Evolutionary conservation across 2,888 invertebrate species (phyloP).

Genomic region (Hofmannophila pseudospretella): DNA sequence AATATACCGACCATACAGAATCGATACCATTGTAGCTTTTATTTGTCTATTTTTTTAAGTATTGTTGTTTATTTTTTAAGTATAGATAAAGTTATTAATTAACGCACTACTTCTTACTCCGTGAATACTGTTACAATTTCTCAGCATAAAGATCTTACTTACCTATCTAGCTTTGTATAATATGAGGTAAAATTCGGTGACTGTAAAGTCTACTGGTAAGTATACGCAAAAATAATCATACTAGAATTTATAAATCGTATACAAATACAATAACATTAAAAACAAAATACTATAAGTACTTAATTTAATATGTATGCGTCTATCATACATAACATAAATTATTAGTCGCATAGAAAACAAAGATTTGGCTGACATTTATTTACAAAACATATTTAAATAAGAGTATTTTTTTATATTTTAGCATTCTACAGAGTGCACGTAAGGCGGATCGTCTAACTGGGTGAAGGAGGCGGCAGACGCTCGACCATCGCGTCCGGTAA

Average conservation of each 20-base stretch:
- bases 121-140: too few relatives aligned
- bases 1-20: too few relatives aligned
- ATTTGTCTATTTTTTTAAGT: too few relatives aligned
- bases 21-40: too few relatives aligned
- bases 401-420: conserved; percentile 19
- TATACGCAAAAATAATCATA: conserved; percentile 1
- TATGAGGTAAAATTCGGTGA: conserved; percentile 47
- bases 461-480: conserved; percentile 51
- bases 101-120: too few relatives aligned
- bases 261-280: conserved; percentile 4
- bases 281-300: not conserved
- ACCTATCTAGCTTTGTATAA: conserved; percentile 5
- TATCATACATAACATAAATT: not conserved
- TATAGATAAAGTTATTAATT: too few relatives aligned
- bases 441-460: conserved; percentile 55
- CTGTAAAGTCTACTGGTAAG: conserved; percentile 18
- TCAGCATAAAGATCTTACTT: too few relatives aligned
- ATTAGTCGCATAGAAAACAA: not conserved
- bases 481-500: conserved; percentile 56
- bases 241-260: too few relatives aligned
- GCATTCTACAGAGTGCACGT: conserved; percentile 59
- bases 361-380: conserved; percentile 17
- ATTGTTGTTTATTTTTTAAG: too few relatives aligned
- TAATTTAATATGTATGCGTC: not conserved
- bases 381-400: conserved; percentile 20